Evolutionary conservation across 2,113 vertebrate species (phyloP).

Genomic region (Motacilla alba): DNA sequence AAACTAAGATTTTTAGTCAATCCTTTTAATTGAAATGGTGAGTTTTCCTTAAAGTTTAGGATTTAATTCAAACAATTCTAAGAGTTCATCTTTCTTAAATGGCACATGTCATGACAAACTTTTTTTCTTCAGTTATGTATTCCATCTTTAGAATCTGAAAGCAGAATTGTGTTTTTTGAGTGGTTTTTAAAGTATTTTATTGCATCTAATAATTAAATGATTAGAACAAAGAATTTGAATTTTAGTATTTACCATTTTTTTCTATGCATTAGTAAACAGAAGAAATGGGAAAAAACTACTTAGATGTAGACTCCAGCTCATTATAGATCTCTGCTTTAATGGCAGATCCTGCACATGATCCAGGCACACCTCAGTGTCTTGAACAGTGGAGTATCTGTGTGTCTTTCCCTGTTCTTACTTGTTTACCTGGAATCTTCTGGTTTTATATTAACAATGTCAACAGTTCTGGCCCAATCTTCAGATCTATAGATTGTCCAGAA

Average conservation of each 20-base stretch:
- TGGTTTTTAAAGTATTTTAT: not conserved
- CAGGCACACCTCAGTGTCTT: not conserved
- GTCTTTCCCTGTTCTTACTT: not conserved
- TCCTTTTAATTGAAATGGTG: not conserved
- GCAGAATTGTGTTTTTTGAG: not conserved
- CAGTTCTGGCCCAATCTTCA: not conserved
- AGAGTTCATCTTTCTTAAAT: not conserved
- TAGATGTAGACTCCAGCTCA: not conserved
- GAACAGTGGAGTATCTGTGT: not conserved
- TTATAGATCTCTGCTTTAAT: not conserved
- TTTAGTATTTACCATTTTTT: not conserved
- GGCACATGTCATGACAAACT: not conserved
- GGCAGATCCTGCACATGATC: not conserved
- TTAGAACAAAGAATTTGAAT: not conserved
- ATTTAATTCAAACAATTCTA: not conserved
- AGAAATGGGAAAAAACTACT: not conserved
- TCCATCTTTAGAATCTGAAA: not conserved
- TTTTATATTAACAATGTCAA: not conserved
- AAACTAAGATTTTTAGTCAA: not conserved
- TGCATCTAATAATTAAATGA: not conserved
- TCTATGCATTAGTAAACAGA: not conserved
- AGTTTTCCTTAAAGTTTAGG: not conserved
- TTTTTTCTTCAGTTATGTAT: not conserved
- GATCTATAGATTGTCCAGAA: not conserved
- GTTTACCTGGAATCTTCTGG: not conserved